Evolutionary conservation across 2,797 vertebrate species (phyloP).

Genomic region (Lithobates pipiens): DNA sequence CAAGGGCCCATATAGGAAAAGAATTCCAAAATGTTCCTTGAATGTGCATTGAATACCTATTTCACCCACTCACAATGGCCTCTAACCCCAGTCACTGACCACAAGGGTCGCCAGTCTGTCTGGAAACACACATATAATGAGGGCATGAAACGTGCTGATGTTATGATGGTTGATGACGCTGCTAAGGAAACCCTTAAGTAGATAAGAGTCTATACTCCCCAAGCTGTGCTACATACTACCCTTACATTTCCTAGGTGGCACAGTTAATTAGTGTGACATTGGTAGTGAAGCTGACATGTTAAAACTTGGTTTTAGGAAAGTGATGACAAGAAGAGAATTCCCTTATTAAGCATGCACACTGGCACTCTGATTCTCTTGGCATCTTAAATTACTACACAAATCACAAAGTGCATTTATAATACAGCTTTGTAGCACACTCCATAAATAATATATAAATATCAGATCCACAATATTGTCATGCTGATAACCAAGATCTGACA

Average conservation of each 20-base stretch:
- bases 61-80: slow-evolving; percentile 41
- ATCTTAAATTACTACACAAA: slow-evolving; percentile 1
- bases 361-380: neutral
- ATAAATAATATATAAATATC: neutral
- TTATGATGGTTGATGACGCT: slow-evolving; percentile 34
- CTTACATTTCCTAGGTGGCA: slow-evolving; percentile 28
- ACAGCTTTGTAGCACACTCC: neutral
- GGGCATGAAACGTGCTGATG: slow-evolving; percentile 23
- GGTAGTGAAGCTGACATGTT: neutral
- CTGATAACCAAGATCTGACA: neutral
- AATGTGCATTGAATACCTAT: slow-evolving; percentile 26
- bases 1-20: slow-evolving; percentile 11
- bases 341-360: neutral
- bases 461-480: neutral
- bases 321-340: neutral
- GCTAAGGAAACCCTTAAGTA: slow-evolving; percentile 1
- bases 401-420: neutral
- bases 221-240: slow-evolving; percentile 24
- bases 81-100: slow-evolving; percentile 53
- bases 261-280: slow-evolving; percentile 33
- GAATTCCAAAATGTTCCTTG: slow-evolving; percentile 31
- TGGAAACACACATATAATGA: slow-evolving; percentile 36
- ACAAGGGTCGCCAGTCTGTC: slow-evolving; percentile 45
- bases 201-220: slow-evolving; percentile 31
- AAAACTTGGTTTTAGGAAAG: neutral